Evolutionary conservation across 2,113 vertebrate species (phyloP).

Genomic region (Nansenia antarctica): DNA sequence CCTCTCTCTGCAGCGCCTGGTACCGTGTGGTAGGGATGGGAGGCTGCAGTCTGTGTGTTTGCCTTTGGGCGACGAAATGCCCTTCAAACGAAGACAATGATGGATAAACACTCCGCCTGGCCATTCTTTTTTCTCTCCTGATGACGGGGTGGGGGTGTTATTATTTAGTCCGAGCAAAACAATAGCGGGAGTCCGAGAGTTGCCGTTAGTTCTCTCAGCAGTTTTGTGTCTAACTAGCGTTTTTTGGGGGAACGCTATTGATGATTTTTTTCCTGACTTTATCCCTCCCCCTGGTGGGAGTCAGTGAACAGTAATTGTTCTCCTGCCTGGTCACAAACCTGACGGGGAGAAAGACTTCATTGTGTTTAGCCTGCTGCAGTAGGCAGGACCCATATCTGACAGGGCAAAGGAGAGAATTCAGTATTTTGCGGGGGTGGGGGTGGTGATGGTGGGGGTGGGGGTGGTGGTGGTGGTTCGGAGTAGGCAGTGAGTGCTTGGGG

Average conservation of each 20-base stretch:
- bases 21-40: slow-evolving; percentile 38
- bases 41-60: slow-evolving; percentile 47
- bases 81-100: slow-evolving; percentile 74
- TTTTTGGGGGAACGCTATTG: slow-evolving; percentile 33
- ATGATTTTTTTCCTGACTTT: background rate
- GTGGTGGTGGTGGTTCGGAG: background rate
- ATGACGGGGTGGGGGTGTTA: slow-evolving; percentile 57
- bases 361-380: too few relatives aligned
- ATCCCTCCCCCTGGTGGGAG: background rate
- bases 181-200: slow-evolving; percentile 48
- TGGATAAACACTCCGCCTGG: slow-evolving; percentile 62
- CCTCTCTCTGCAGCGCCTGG: too few relatives aligned
- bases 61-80: slow-evolving; percentile 72
- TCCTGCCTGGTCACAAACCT: slow-evolving; percentile 45
- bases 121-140: slow-evolving; percentile 57
- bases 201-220: slow-evolving; percentile 22
- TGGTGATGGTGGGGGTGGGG: too few relatives aligned
- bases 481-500: background rate
- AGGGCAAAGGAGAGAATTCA: background rate
- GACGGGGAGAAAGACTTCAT: slow-evolving; percentile 51
- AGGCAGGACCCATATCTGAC: too few relatives aligned
- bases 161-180: slow-evolving; percentile 57
- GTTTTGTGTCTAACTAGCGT: slow-evolving; percentile 35
- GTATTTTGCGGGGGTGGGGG: too few relatives aligned
- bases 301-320: slow-evolving; percentile 36